These are phyloP conservation scores for Thymallus thymallus DNA, from an alignment of 2,113 vertebrate species.

Conservation along the genomic window DNA sequence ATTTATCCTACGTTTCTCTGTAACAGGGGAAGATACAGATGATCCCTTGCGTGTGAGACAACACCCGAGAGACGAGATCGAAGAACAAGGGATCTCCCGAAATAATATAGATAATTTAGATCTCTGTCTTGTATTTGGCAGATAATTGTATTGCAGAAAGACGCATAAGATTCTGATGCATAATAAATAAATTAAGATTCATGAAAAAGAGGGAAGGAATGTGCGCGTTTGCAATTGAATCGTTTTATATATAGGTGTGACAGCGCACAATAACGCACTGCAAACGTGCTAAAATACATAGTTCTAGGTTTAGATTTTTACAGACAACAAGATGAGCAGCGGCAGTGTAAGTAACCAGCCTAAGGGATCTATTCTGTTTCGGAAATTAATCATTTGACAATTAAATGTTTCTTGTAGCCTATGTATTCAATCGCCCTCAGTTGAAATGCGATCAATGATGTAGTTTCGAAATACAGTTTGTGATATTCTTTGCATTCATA, in stretches of 20 bases:
- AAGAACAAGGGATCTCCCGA: neutral
- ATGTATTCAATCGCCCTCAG: no score
- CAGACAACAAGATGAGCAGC: constrained; percentile 52
- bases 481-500: neutral
- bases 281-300: neutral
- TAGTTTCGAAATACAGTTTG: no score
- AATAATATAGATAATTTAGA: no score
- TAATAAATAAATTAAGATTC: no score
- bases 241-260: constrained; percentile 6
- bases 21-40: constrained; percentile 12
- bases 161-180: neutral
- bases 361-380: neutral
- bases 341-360: constrained; percentile 10
- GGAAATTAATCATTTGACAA: neutral
- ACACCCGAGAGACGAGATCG: neutral
- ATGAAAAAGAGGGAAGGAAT: neutral
- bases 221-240: neutral
- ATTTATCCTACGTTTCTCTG: constrained; percentile 16
- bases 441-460: no score
- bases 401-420: neutral
- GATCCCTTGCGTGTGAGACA: constrained; percentile 14
- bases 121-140: no score
- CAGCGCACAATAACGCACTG: neutral
- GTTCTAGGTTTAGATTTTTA: neutral
- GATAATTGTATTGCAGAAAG: neutral